Evolutionary conservation across 2,113 vertebrate species (phyloP).

Genomic region (Malurus elegans): DNA sequence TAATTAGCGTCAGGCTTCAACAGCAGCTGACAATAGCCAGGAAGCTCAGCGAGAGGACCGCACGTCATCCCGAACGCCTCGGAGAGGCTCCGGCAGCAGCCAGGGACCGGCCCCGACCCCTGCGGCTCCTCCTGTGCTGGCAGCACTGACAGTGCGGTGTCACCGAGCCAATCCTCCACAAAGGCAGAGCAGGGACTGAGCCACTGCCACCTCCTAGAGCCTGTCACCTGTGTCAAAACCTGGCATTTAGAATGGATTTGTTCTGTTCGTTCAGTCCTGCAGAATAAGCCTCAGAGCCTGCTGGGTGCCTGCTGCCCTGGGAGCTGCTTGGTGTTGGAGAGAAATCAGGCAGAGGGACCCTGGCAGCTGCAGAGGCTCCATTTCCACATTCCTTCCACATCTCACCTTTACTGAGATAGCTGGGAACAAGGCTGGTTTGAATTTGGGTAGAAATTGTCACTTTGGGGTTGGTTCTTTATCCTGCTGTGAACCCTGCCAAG

Average conservation of each 20-base stretch:
- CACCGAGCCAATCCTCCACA: not conserved
- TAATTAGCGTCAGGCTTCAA: slow-evolving; percentile 4
- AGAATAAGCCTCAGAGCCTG: not conserved
- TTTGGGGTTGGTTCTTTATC: not conserved
- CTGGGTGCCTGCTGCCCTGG: not conserved
- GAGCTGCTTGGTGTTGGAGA: not conserved
- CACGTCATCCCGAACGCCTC: not conserved
- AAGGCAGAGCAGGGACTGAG: not conserved
- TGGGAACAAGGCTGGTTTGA: not conserved
- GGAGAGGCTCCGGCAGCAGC: not conserved
- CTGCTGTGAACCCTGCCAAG: not conserved
- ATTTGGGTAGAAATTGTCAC: not conserved
- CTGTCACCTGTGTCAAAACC: not conserved
- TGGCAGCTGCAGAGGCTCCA: not conserved
- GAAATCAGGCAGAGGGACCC: not conserved
- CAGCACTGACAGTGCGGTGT: not conserved
- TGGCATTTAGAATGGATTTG: not conserved
- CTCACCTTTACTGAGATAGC: not conserved
- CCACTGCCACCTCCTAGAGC: not conserved
- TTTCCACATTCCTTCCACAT: not conserved
- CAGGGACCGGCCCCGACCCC: not conserved
- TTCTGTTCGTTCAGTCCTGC: not conserved
- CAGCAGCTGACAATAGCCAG: slow-evolving; percentile 34
- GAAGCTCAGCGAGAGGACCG: not conserved
- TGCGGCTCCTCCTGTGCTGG: not conserved